Conservation (phyloP, 2,797 vertebrate genomes). For the Lacerta agilis region DNA sequence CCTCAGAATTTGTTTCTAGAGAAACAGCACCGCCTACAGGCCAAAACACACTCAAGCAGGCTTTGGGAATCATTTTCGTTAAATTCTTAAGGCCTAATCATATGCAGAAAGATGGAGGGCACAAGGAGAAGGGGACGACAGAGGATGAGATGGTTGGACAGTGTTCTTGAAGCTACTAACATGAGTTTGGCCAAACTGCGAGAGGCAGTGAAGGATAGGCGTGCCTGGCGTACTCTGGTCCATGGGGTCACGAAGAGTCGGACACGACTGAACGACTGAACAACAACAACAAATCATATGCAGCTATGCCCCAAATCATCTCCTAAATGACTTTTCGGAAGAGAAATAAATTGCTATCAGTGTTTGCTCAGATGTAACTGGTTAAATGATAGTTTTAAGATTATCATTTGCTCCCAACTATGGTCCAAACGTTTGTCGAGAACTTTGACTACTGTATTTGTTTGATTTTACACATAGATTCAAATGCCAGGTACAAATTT, state of each 20-base stretch:
- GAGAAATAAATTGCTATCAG: not conserved
- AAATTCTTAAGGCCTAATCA: not conserved
- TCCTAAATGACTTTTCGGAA: not conserved
- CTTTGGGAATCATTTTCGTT: not conserved
- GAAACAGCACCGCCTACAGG: slow-evolving; percentile 77
- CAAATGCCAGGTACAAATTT: not conserved
- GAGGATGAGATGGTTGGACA: no score
- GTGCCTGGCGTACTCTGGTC: no score
- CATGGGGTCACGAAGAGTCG: no score
- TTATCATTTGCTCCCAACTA: not conserved
- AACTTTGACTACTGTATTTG: not conserved
- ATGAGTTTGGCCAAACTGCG: no score
- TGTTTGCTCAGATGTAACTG: not conserved
- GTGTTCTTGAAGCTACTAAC: no score
- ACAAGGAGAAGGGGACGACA: no score
- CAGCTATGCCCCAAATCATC: not conserved
- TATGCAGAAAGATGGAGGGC: no score
- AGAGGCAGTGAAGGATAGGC: no score
- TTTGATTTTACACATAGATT: not conserved
- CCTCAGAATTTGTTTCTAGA: slow-evolving; percentile 46
- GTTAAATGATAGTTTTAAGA: not conserved
- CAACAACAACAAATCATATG: no score
- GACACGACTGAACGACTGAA: no score
- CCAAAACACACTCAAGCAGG: slow-evolving; percentile 5
- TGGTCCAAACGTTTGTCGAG: not conserved